These are phyloP conservation scores for Rhadinocentrus ornatus DNA, from an alignment of 2,797 vertebrate genomes.

Conservation along the genomic window DNA sequence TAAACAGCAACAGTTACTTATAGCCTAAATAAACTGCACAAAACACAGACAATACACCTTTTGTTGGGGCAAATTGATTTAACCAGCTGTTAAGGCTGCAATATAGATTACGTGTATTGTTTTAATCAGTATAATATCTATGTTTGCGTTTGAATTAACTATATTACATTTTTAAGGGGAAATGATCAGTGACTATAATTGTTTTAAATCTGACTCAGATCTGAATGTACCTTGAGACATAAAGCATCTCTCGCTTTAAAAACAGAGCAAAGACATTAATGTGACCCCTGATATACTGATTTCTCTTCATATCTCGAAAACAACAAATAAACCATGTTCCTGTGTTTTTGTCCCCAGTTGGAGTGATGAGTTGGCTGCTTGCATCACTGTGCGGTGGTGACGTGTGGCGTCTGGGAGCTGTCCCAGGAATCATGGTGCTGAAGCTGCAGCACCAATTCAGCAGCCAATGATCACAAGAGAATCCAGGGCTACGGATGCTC, in stretches of 20 bases:
- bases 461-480: conserved; percentile 76
- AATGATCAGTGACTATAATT: background rate
- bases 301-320: background rate
- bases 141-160: background rate
- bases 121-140: background rate
- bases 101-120: background rate
- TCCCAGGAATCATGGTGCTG: conserved; percentile 92
- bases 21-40: too few species aligned
- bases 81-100: background rate
- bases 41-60: background rate
- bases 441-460: conserved; percentile 81
- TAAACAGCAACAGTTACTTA: too few species aligned
- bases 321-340: conserved; percentile 25
- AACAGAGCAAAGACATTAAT: background rate
- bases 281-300: conserved; percentile 9
- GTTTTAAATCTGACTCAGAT: background rate
- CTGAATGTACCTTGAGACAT: background rate
- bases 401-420: conserved; percentile 88
- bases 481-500: conserved; percentile 62
- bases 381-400: conserved; percentile 81
- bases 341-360: conserved; percentile 49
- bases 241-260: background rate
- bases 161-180: background rate
- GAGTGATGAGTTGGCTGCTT: conserved; percentile 69
- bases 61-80: background rate